Percentiles rank a stretch among this genome's conserved stretches.
Evolutionary conservation across 1,140 invertebrate genomes (phyloP).

Genomic region (Globodera rostochiensis): DNA sequence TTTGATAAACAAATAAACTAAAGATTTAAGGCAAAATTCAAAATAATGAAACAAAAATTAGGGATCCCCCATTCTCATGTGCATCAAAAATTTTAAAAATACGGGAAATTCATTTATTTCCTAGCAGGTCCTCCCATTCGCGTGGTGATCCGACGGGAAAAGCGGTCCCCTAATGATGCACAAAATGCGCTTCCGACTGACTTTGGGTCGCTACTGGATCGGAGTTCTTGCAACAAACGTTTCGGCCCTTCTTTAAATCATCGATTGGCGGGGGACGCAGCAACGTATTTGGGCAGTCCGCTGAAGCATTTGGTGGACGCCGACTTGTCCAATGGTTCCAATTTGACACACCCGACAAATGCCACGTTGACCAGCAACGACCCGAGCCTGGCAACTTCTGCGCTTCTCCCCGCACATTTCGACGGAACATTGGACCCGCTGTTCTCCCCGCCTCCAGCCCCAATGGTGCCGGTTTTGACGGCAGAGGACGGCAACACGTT

Average conservation of each 20-base stretch:
- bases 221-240: neutral
- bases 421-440: neutral
- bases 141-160: neutral
- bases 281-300: neutral
- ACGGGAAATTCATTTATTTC: neutral
- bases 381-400: neutral
- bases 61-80: neutral
- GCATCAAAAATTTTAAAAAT: no score
- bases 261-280: neutral
- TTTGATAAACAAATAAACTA: neutral
- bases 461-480: neutral
- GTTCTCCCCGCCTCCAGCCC: neutral
- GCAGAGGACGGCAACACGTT: slow-evolving; percentile 21
- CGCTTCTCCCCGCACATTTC: neutral
- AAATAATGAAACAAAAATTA: no score
- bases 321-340: neutral
- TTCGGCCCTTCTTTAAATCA: neutral
- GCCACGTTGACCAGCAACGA: neutral
- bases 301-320: neutral
- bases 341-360: neutral
- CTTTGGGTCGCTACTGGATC: neutral
- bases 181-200: neutral
- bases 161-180: neutral
- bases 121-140: neutral
- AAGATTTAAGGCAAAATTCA: no score